A percentile compares a stretch with the other conserved stretches of the same genome.
Conservation (phyloP, 2,113 vertebrate genomes). For the Seriola aureovittata region DNA sequence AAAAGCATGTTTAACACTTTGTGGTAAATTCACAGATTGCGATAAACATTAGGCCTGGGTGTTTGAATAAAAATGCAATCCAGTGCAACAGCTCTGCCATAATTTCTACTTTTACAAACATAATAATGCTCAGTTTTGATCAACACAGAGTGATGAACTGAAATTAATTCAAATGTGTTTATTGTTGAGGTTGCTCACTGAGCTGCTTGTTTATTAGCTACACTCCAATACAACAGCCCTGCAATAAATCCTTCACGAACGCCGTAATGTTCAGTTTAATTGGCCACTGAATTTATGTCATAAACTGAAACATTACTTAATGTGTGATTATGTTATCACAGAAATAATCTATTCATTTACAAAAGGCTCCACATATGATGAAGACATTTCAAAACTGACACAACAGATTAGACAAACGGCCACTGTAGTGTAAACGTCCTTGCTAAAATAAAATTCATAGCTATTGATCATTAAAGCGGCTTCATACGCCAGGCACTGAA, state of each 20-base stretch:
- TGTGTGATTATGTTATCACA: not conserved
- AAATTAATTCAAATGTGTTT: not conserved
- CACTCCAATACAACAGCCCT: not conserved
- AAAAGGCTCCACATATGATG: not conserved
- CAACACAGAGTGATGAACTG: not conserved
- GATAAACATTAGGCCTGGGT: too few relatives aligned
- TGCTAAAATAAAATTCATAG: slow-evolving; percentile 29
- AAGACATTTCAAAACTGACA: slow-evolving; percentile 11
- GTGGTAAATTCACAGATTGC: not conserved
- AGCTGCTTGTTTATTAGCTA: not conserved
- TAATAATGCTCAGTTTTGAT: not conserved
- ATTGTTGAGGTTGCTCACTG: not conserved
- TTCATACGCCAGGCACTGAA: not conserved
- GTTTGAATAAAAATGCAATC: too few relatives aligned
- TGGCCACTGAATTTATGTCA: not conserved
- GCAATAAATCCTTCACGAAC: not conserved
- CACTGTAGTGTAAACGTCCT: not conserved
- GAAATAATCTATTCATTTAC: not conserved
- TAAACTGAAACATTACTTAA: not conserved
- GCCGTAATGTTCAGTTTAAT: not conserved
- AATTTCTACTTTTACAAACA: not conserved
- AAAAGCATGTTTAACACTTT: not conserved
- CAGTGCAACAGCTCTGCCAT: too few relatives aligned
- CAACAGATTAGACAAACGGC: not conserved
- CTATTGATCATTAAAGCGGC: slow-evolving; percentile 26